A percentile compares a stretch with the other conserved stretches of the same genome.
Conservation (phyloP, 2,888 invertebrate genomes). For the Drosophila demipolita region DNA sequence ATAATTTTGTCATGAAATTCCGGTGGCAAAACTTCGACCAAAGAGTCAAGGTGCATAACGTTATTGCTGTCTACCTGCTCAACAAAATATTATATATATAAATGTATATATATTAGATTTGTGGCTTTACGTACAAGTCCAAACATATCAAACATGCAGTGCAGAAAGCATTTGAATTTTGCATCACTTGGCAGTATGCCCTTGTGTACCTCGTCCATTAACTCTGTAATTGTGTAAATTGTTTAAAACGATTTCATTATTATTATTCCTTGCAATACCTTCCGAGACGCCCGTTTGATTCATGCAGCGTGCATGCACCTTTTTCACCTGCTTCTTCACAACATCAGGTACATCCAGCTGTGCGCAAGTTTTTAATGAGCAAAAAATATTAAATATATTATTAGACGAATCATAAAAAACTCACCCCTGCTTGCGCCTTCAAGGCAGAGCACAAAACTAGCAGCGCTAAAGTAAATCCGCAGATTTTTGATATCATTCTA, state of each 20-base stretch:
- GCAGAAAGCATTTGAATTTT: slow-evolving; percentile 80
- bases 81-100: background rate
- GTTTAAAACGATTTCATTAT: background rate
- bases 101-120: background rate
- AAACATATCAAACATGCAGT: slow-evolving; percentile 82
- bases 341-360: slow-evolving; percentile 78
- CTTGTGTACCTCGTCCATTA: slow-evolving; percentile 48
- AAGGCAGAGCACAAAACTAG: slow-evolving; percentile 32
- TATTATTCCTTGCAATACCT: slow-evolving; percentile 57
- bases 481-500: slow-evolving; percentile 41
- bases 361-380: background rate
- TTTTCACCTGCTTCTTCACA: slow-evolving; percentile 70
- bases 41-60: slow-evolving; percentile 75
- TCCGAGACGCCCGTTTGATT: slow-evolving; percentile 70
- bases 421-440: slow-evolving; percentile 51
- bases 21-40: slow-evolving; percentile 79
- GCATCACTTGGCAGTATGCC: slow-evolving; percentile 69
- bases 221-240: slow-evolving; percentile 44
- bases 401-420: slow-evolving; percentile 14
- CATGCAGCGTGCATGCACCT: slow-evolving; percentile 76
- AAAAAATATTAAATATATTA: background rate
- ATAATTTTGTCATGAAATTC: slow-evolving; percentile 70
- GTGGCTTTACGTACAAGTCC: slow-evolving; percentile 73
- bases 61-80: slow-evolving; percentile 79
- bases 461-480: slow-evolving; percentile 33